Evolutionary conservation across 1,140 invertebrate genomes (phyloP), one percentile per base, ranked within the genome.

Genomic region (Aphelenchoides besseyi): DNA sequence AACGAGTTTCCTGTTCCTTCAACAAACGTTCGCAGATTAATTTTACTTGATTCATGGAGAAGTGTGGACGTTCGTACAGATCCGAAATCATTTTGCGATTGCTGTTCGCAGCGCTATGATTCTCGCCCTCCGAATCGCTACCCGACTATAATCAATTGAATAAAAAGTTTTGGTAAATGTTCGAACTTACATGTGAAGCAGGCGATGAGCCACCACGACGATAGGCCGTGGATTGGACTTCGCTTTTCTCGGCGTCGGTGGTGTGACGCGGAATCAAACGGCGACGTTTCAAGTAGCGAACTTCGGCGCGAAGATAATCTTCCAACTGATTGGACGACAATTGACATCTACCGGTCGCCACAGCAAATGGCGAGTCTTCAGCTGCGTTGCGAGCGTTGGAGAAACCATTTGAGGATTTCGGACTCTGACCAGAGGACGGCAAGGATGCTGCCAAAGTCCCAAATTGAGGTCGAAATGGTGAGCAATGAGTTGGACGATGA

Each of bases 1-100:
- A 77, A n/a, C 82, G 81, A 8, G 82, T 72, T 70, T 80, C 79
- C 62, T 81, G 79, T 61, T 80, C 77, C 55, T 79, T 79, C 9
- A 80, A 68, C 2, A 80, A 53, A 36, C 79, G 79, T 53, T 80
- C 79, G 32, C 79, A 81, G 36, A 80, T 80, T 53, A 80, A 67
- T 48, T 81, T 77, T 29, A 66, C 78, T 18, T 79, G 79, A 12
- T 79, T 80, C 3, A 79, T 70, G 35, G 77, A 79, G 72, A 79
- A 79, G n/a, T 74, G 70, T 23, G 77, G 77, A 57, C 71, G 66
- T 23, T 78, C 78, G 71, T 77, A 76, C 3, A 77, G 61, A 23
- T 66, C 12, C 12, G 16, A 70, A 2, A 26, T 37, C 1, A 71
- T 55, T 12, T 70, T 35, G 53, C 55, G 37, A 3, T 2, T 54